Base-by-base conservation (phyloP, 1,140 invertebrate genomes). In the Drosophila gunungcola region DNA sequence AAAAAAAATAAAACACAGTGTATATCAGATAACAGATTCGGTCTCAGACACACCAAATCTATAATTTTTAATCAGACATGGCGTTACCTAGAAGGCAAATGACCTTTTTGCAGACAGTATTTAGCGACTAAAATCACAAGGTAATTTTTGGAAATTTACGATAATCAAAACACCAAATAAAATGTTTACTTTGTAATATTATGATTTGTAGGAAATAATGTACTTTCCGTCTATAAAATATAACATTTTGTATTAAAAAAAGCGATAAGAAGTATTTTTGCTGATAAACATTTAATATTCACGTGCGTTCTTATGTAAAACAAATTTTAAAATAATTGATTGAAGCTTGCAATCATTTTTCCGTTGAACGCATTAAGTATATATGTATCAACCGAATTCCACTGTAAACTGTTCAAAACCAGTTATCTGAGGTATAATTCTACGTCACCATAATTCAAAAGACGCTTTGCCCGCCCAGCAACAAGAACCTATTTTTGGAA, bases 331-430 rank as follows among this genome's bases (percentile, higher is more conserved):
- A 29, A 11, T 7, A 29, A 27, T 7, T 29, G 25, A 48, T n/a
- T 27, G 7, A n/a, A 12, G 11, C 25, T 29, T 48, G 3, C 2
- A 32, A 12, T 34, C 27, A 49, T 2, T 29, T 32, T 49, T 49
- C 27, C 48, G 48, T 0, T 13, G 46, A 32, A 5, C 6, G 9
- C 2, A 32, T 49, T 27, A 32, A 10, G 3, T 32, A 13, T 51
- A n/a, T 10, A 13, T 51, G 7, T 10, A 16, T 51, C 29, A 32
- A 52, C 32, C 13, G 10, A 36, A 52, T 52, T 21, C 32, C 32
- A 52, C 49, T 52, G 49, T 52, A 52, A 36, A 52, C 49, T 36
- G 49, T 36, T 52, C 39, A 63, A 27, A 63, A 63, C 60, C 54
- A 49, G 60, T 54, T 63, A 63, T 63, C 39, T 54, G 29, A 63